Evolutionary conservation across 2,113 vertebrate genomes (phyloP).

Genomic region (Sakesphorus luctuosus): DNA sequence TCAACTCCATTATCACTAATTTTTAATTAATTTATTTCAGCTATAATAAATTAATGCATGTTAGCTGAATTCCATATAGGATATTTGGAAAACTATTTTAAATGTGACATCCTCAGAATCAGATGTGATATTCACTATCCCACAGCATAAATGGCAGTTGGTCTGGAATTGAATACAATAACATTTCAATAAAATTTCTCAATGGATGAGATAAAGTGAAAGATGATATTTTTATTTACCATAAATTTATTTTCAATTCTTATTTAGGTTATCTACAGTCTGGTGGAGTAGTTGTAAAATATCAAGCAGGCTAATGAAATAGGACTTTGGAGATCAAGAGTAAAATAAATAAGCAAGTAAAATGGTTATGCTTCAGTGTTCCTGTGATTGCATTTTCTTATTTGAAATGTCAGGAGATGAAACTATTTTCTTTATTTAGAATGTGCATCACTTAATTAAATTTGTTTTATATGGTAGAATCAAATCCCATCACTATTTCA

Average conservation of each 20-base stretch:
- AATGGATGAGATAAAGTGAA: neutral
- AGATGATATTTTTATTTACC: neutral
- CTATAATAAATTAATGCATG: neutral
- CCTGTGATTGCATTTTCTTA: conserved; percentile 9
- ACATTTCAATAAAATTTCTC: neutral
- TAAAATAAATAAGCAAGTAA: neutral
- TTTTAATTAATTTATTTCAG: neutral
- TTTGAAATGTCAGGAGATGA: conserved; percentile 28
- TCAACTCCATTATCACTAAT: neutral
- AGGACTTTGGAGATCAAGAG: neutral
- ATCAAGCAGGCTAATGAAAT: neutral
- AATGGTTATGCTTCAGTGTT: conserved; percentile 19
- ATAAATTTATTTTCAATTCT: neutral
- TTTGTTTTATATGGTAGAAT: neutral
- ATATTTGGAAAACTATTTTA: neutral
- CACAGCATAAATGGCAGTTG: neutral
- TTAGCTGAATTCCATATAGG: neutral
- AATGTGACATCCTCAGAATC: neutral
- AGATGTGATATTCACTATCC: neutral
- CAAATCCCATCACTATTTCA: neutral
- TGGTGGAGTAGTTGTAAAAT: neutral
- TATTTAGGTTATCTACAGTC: neutral
- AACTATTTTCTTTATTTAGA: conserved; percentile 32
- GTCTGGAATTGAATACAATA: neutral
- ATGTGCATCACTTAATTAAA: conserved; percentile 38